phyloP scores from a whole-genome alignment of 2,888 invertebrate genomes.

The Graphium colonna region DNA sequence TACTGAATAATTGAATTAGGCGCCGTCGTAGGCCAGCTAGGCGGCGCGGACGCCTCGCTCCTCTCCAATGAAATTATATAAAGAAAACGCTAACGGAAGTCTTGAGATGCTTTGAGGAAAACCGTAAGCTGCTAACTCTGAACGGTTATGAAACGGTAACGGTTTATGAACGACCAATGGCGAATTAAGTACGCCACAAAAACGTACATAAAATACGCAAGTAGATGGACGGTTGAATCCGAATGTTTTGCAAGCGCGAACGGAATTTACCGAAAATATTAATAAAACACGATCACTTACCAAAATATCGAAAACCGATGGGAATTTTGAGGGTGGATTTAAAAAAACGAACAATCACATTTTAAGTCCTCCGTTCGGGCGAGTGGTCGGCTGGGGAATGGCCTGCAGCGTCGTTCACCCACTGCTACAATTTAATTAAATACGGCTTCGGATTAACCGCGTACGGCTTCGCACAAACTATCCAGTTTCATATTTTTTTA shows the following conservation, averaged over 20 bases:
- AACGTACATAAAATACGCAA: too few species aligned
- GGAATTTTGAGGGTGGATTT: conserved; percentile 26
- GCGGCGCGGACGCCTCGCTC: conserved; percentile 33
- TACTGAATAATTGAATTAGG: conserved; percentile 68
- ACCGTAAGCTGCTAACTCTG: background rate
- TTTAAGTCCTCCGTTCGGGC: conserved; percentile 46
- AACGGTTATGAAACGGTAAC: background rate
- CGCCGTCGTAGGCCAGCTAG: conserved; percentile 41
- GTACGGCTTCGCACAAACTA: conserved; percentile 72
- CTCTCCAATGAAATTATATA: conserved; percentile 6
- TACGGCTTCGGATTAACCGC: conserved; percentile 76
- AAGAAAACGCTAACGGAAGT: conserved; percentile 10
- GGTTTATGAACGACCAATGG: too few species aligned
- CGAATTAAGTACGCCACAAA: background rate
- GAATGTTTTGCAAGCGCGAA: too few species aligned
- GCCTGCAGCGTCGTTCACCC: conserved; percentile 50
- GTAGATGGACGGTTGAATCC: background rate
- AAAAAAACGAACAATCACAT: conserved; percentile 27
- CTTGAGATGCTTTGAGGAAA: conserved; percentile 20
- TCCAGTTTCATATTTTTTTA: conserved; percentile 65
- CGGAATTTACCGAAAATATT: background rate
- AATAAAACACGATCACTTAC: conserved; percentile 19
- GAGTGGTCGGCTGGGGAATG: conserved; percentile 56
- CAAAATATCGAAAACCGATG: conserved; percentile 23
- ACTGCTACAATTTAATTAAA: conserved; percentile 76